Conservation (phyloP, 92 coral and sea anemone species). For the Porites rus region DNA sequence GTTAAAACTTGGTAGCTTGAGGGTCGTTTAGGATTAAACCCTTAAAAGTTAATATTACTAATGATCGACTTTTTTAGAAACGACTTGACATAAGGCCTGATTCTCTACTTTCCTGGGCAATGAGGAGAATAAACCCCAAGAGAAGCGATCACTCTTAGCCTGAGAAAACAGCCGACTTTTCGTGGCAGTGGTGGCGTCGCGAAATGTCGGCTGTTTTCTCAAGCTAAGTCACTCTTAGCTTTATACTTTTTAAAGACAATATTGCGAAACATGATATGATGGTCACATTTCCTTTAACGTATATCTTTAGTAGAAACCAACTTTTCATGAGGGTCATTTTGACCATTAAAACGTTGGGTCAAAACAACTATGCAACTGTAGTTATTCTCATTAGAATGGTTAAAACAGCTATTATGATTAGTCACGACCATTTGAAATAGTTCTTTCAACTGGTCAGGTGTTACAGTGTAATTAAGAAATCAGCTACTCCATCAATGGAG, state of each 20-base stretch:
- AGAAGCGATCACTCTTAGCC: not conserved
- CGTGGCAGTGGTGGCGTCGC: no score
- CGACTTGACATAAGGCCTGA: not conserved
- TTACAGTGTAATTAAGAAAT: not conserved
- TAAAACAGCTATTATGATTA: no score
- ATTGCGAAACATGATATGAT: no score
- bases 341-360: not conserved
- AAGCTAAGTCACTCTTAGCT: no score
- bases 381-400: not conserved
- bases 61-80: conserved; percentile 4
- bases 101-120: not conserved
- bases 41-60: not conserved
- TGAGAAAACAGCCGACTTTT: no score
- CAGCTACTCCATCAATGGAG: no score
- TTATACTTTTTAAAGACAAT: no score
- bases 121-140: not conserved
- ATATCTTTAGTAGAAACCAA: conserved; percentile 3
- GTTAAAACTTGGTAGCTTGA: no score
- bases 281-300: not conserved
- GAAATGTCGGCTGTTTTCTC: no score
- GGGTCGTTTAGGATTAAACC: not conserved
- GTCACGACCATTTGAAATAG: not conserved
- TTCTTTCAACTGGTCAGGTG: not conserved
- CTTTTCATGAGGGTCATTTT: not conserved
- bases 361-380: conserved; percentile 1